Evolutionary conservation across 2,113 vertebrate genomes (phyloP), one percentile per base, ranked within the genome.

Genomic region (Macaca mulatta): DNA sequence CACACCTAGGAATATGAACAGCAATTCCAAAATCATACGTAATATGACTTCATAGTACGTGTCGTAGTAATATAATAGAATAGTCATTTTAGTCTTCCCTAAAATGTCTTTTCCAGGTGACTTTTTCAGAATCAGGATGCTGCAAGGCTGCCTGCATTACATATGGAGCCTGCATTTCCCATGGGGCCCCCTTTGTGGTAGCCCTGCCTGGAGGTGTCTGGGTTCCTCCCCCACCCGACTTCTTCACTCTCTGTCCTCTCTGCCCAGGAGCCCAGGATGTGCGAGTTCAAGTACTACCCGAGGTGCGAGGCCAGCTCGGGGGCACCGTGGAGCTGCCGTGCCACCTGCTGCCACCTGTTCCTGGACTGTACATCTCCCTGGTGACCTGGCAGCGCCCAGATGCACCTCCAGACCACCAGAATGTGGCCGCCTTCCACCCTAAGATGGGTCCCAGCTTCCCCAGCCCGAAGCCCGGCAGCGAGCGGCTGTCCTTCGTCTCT

Each of bases 371-470:
- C 8, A 92, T 99, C 43, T 98, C 97, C 0, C 98, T 99, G 98
- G 99, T 99, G 83, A 99, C 99, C 0, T 99, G 99, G 99, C 98
- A 99, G 83, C 99, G 98, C 23, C 98, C 98, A 83, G 94, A 92
- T 2, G 17, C 55, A 0, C 0, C 93, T 0, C 98, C 97, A 1
- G 35, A 88, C 0, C 90, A 97, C 85, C 97, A 95, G 72, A 99
- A 99, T 89, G 98, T 99, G 8, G 99, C 99, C 0, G 99, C 99
- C 50, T 99, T 98, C 93, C 99, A 99, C 91, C 99, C 99, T 0
- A 87, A 1, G 0, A 99, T 95, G 6, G 98, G 98, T 0, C 97
- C 98, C 27, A 99, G 98, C 92, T 99, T 99, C 97, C 99, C 99
- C 0, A 70, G 93, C 0, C 98, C 98, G 0, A 97, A 98, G 0